Evolutionary conservation across 2,797 vertebrate species (phyloP).

Genomic region (Gymnodraco acuticeps): DNA sequence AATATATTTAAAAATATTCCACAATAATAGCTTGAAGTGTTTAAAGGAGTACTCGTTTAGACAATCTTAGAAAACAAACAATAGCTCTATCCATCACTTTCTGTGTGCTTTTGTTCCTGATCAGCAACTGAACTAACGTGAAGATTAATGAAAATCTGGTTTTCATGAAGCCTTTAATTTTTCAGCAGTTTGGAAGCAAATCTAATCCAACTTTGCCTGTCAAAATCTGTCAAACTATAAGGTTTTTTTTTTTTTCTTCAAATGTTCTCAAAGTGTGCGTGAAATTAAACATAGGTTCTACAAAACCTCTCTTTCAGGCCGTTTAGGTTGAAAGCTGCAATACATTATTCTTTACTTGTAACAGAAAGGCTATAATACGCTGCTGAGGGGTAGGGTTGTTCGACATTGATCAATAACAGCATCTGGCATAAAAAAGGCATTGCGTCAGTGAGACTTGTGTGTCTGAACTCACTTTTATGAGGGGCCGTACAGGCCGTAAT

Average conservation of each 20-base stretch:
- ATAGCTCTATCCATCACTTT: neutral
- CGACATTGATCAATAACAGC: constrained; percentile 20
- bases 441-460: neutral
- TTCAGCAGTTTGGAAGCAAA: constrained; percentile 38
- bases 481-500: too few species aligned
- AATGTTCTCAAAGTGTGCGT: neutral
- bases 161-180: constrained; percentile 43
- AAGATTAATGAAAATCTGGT: constrained; percentile 47
- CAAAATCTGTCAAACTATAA: constrained; percentile 21
- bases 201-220: constrained; percentile 27
- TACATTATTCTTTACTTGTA: neutral
- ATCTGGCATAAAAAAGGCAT: too few species aligned
- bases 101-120: constrained; percentile 12
- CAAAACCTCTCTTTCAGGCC: constrained; percentile 7
- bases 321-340: constrained; percentile 9
- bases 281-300: constrained; percentile 6
- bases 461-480: constrained; percentile 13
- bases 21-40: neutral
- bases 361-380: neutral
- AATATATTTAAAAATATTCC: neutral
- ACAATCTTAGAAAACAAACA: constrained; percentile 7
- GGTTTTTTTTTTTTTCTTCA: too few species aligned
- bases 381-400: neutral
- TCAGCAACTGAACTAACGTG: neutral
- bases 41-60: neutral